Percentiles rank a stretch among this genome's conserved stretches.
phyloP scores from a whole-genome alignment of 2,113 vertebrate genomes.

The Lampris megalopsis region DNA sequence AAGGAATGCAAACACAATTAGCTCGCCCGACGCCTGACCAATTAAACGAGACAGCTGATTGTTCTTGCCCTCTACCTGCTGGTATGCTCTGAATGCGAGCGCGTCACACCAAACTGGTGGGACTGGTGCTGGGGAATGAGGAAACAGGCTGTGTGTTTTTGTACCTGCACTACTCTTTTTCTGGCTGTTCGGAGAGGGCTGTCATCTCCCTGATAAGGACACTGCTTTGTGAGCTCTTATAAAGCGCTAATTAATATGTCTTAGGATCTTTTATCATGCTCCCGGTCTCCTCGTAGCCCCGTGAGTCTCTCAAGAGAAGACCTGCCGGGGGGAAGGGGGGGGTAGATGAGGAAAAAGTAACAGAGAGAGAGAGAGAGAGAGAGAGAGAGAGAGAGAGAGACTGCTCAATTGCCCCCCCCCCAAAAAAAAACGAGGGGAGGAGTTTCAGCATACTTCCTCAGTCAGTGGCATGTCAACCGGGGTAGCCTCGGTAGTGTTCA shows the following conservation, averaged over 20 bases:
- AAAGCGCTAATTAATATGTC: not conserved
- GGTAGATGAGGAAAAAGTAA: not conserved
- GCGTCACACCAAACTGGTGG: constrained; percentile 48
- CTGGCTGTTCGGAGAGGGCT: not conserved
- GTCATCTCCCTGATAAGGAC: not conserved
- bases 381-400: constrained; percentile 13
- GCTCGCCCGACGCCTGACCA: constrained; percentile 23
- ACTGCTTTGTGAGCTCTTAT: not conserved
- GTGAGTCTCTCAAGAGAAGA: not conserved
- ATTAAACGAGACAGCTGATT: constrained; percentile 18
- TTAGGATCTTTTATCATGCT: not conserved
- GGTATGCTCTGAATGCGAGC: not conserved
- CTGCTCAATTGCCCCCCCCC: constrained; percentile 15
- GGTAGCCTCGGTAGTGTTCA: constrained; percentile 29
- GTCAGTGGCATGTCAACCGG: constrained; percentile 59
- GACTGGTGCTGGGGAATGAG: constrained; percentile 65
- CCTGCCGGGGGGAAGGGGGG: not conserved
- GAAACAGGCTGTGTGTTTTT: constrained; percentile 21
- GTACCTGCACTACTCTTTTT: not conserved
- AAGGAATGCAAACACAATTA: no score
- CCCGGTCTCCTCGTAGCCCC: not conserved
- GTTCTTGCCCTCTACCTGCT: constrained; percentile 5
- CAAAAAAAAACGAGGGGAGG: constrained; percentile 69
- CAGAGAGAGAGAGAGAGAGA: constrained; percentile 7
- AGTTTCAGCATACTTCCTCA: constrained; percentile 67